These are phyloP conservation scores for Diuraphis noxia DNA, from an alignment of 1,140 invertebrate species.

Conservation along the genomic window DNA sequence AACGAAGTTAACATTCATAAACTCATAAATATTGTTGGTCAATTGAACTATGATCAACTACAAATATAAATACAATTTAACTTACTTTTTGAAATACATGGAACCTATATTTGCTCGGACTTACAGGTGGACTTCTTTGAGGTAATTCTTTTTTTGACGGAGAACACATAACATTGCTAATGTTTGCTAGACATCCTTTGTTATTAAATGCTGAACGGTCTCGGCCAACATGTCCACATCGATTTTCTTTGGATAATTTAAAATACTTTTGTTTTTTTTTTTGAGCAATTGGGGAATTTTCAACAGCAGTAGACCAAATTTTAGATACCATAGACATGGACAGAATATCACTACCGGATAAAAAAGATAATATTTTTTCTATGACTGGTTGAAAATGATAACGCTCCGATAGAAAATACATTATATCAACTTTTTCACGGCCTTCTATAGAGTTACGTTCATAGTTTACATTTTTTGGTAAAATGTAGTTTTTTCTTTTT, in stretches of 20 bases:
- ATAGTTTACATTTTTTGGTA: neutral
- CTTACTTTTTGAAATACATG: conserved; percentile 34
- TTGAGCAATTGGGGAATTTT: conserved; percentile 50
- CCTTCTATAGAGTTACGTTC: conserved; percentile 50
- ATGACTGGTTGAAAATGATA: conserved; percentile 52
- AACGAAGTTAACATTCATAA: too few species aligned
- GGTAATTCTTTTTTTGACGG: conserved; percentile 28
- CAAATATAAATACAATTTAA: neutral
- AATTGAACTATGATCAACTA: neutral
- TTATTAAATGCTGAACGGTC: conserved; percentile 19
- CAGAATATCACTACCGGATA: conserved; percentile 57
- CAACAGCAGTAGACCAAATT: conserved; percentile 56
- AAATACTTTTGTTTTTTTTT: conserved; percentile 55
- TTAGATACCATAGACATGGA: conserved; percentile 57
- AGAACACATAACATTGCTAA: conserved; percentile 32
- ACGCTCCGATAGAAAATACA: conserved; percentile 56
- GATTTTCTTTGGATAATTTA: conserved; percentile 53
- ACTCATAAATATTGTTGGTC: neutral
- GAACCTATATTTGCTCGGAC: conserved; percentile 22
- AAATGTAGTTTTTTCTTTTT: neutral
- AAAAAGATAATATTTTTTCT: conserved; percentile 56
- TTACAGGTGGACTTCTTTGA: conserved; percentile 41
- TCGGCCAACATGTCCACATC: neutral
- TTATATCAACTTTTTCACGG: conserved; percentile 56
- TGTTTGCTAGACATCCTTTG: conserved; percentile 26